Conservation (phyloP, 2,113 vertebrate genomes). For the Corapipo altera region DNA sequence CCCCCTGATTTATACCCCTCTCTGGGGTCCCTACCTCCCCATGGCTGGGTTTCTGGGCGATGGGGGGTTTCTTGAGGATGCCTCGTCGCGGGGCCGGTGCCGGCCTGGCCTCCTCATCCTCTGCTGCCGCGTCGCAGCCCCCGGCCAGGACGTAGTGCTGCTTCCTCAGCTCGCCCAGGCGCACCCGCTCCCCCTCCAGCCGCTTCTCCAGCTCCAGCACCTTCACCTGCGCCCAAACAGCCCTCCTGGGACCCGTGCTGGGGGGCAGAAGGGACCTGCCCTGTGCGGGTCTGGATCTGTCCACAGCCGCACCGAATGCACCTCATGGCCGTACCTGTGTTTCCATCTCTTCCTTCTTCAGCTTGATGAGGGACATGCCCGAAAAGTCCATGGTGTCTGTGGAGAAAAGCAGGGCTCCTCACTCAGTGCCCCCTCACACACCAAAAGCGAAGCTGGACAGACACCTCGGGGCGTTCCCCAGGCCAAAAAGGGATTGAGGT, state of each 20-base stretch:
- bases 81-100: slow-evolving; percentile 24
- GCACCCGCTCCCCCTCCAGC: slow-evolving; percentile 86
- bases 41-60: slow-evolving; percentile 86
- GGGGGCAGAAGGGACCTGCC: neutral
- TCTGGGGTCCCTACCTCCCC: slow-evolving; percentile 22
- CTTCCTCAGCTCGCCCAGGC: slow-evolving; percentile 89
- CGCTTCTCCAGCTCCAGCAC: slow-evolving; percentile 90
- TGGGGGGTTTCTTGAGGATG: slow-evolving; percentile 82
- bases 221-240: slow-evolving; percentile 81
- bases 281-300: rapidly evolving
- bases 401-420: neutral
- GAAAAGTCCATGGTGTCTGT: slow-evolving; percentile 97
- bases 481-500: neutral
- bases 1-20: rapidly evolving
- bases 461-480: rapidly evolving
- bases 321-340: slow-evolving; percentile 76
- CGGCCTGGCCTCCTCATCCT: neutral
- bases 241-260: rapidly evolving
- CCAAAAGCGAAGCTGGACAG: rapidly evolving
- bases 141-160: slow-evolving; percentile 90
- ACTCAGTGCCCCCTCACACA: rapidly evolving
- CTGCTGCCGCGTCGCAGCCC: rapidly evolving
- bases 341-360: slow-evolving; percentile 97
- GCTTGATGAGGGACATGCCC: slow-evolving; percentile 93
- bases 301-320: rapidly evolving